phyloP scores from a whole-genome alignment of 2,888 invertebrate species.

The Campaea margaritaria region DNA sequence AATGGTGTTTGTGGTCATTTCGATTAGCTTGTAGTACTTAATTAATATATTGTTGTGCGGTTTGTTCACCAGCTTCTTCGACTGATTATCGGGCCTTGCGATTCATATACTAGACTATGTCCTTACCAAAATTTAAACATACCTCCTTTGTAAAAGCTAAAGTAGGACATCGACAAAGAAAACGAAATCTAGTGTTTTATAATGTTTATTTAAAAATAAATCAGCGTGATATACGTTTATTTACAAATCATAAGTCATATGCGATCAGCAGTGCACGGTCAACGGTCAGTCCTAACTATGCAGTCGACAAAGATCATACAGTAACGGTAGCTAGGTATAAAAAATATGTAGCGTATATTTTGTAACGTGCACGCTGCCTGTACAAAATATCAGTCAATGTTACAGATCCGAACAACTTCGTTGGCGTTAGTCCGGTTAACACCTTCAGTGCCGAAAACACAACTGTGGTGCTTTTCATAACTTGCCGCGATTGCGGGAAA shows the following conservation, averaged over 20 bases:
- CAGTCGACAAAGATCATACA: conserved; percentile 3
- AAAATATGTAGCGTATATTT: background rate
- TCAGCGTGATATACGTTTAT: conserved; percentile 76
- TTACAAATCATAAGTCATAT: conserved; percentile 62
- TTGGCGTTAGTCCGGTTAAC: background rate
- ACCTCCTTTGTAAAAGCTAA: too few relatives aligned
- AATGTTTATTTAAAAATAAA: conserved; percentile 72
- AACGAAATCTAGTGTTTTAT: conserved; percentile 58
- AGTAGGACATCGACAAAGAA: conserved; percentile 32
- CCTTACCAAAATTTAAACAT: too few relatives aligned
- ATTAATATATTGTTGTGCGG: too few relatives aligned
- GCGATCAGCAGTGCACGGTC: conserved; percentile 38
- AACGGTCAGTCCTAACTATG: conserved; percentile 13
- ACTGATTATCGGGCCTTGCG: too few relatives aligned
- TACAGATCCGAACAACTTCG: background rate
- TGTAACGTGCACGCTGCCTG: background rate
- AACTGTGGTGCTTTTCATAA: too few relatives aligned
- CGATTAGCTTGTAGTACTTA: background rate
- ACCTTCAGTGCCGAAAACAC: too few relatives aligned
- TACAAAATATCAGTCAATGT: background rate
- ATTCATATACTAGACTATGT: too few relatives aligned
- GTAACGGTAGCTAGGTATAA: background rate
- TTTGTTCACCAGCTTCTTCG: too few relatives aligned
- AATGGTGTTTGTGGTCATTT: too few relatives aligned
- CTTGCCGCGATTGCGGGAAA: too few relatives aligned